Conservation (phyloP, 2,113 vertebrate species). For the Plecturocebus donacophilus region DNA sequence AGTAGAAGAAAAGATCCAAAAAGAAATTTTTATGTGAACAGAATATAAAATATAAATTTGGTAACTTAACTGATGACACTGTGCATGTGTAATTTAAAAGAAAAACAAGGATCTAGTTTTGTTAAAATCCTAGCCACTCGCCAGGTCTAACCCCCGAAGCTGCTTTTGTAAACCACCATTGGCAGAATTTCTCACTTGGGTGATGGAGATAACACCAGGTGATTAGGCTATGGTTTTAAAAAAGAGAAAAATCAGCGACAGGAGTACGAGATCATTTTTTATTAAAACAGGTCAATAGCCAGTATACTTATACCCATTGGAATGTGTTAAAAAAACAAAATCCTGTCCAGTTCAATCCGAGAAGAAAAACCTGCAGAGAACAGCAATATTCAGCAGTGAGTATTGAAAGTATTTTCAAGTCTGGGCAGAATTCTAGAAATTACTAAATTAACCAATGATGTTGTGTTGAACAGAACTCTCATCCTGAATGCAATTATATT, state of each 20-base stretch:
- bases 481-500: neutral
- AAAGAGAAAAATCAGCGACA: neutral
- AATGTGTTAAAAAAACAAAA: constrained; percentile 26
- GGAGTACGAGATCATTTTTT: neutral
- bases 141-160: neutral
- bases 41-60: neutral
- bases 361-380: constrained; percentile 35
- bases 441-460: neutral
- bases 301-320: neutral
- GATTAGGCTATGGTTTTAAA: neutral
- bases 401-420: neutral
- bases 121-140: neutral
- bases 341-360: neutral
- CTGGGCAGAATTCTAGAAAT: constrained; percentile 53
- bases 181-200: neutral
- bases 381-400: neutral
- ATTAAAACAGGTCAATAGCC: neutral
- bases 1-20: neutral
- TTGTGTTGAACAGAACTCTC: neutral
- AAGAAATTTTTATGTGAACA: neutral
- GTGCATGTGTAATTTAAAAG: neutral
- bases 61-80: neutral
- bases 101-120: neutral
- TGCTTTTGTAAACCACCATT: neutral
- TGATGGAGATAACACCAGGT: neutral